Percentiles rank a stretch among this genome's conserved stretches.
Conservation (phyloP, 2,113 vertebrate genomes). For the Syrmaticus mikado region DNA sequence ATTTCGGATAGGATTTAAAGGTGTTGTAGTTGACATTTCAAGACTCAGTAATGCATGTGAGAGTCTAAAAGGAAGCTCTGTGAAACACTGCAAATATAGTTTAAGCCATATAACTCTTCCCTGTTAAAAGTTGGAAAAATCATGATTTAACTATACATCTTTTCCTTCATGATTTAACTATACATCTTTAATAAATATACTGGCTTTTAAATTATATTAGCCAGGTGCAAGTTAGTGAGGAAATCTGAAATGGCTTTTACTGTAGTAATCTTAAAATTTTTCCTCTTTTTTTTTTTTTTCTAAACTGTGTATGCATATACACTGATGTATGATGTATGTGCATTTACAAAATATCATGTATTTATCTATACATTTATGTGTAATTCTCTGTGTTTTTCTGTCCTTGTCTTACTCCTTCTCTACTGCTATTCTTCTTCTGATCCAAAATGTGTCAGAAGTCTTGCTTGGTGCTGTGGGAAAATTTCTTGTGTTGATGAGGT, state of each 20-base stretch:
- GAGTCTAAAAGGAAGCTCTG: not conserved
- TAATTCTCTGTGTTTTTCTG: not conserved
- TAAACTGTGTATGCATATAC: not conserved
- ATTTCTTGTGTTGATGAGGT: not conserved
- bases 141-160: too few relatives aligned
- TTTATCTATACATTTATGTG: not conserved
- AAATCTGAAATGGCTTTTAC: not conserved
- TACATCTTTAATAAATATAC: not conserved
- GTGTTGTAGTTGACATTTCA: not conserved
- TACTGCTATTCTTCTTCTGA: not conserved
- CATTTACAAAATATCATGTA: not conserved
- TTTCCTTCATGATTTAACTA: not conserved
- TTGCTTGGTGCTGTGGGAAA: not conserved
- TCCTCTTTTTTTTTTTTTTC: not conserved
- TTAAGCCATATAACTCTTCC: not conserved
- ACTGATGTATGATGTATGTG: not conserved
- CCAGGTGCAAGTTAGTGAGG: not conserved
- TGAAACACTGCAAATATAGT: not conserved
- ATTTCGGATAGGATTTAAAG: not conserved
- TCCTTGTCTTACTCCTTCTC: not conserved
- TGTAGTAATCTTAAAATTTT: not conserved
- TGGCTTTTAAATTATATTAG: not conserved
- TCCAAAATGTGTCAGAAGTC: not conserved
- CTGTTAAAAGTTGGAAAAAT: not conserved
- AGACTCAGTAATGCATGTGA: not conserved